Evolutionary conservation across 2,888 invertebrate genomes (phyloP).

Genomic region (Dolichopus griseipennis): DNA sequence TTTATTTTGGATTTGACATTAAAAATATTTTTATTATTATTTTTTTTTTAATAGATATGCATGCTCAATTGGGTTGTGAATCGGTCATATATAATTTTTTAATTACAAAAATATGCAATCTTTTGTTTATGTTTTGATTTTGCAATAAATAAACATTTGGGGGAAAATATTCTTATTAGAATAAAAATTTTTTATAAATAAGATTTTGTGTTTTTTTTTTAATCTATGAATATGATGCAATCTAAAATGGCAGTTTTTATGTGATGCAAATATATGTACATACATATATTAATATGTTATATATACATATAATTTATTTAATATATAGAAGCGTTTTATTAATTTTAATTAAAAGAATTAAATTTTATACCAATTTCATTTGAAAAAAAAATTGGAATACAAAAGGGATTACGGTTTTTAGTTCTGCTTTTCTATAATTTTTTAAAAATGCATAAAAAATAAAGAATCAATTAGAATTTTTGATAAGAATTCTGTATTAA

Average conservation of each 20-base stretch:
- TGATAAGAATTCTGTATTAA: no score
- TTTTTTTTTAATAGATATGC: conserved; percentile 34
- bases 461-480: no score
- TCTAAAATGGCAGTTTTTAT: not conserved
- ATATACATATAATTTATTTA: no score
- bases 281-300: not conserved
- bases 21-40: not conserved
- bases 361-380: no score
- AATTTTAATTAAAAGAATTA: no score
- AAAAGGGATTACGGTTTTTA: no score
- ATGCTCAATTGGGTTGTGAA: conserved; percentile 44
- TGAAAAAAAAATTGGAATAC: no score
- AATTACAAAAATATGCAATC: conserved; percentile 1
- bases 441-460: no score
- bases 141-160: not conserved
- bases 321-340: no score
- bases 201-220: not conserved
- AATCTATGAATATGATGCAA: not conserved
- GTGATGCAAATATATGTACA: not conserved
- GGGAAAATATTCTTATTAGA: not conserved
- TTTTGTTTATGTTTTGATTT: conserved; percentile 10
- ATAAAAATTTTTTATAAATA: not conserved
- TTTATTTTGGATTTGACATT: not conserved
- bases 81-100: conserved; percentile 18
- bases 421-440: no score